These are phyloP conservation scores for Cyprinodon brontotheroides DNA, from an alignment of 2,113 vertebrate genomes.

Conservation along the genomic window DNA sequence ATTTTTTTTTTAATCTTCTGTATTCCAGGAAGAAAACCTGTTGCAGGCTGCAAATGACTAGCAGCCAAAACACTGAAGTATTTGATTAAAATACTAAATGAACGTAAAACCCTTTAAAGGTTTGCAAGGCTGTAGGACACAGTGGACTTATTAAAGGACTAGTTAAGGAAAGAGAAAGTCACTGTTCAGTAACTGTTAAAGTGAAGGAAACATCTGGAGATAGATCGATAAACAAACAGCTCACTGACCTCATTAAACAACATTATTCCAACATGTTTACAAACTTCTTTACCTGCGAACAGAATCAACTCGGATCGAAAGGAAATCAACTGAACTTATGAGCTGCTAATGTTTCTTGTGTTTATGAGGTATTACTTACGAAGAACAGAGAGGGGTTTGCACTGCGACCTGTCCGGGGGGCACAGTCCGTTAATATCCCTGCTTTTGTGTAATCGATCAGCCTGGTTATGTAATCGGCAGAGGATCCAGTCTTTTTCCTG, in stretches of 20 bases:
- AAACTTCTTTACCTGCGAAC: constrained; percentile 24
- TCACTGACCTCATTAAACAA: constrained; percentile 32
- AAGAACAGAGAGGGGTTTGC: constrained; percentile 57
- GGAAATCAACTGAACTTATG: background rate
- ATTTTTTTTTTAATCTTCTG: no score
- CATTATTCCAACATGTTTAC: constrained; percentile 11
- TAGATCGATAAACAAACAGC: background rate
- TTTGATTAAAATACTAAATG: background rate
- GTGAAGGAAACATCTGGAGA: background rate
- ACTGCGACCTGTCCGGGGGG: constrained; percentile 46
- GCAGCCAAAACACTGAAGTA: background rate
- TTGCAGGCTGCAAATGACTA: background rate
- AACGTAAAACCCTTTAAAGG: background rate
- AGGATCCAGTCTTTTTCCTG: constrained; percentile 17
- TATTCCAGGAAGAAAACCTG: background rate
- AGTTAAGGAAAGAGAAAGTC: no score
- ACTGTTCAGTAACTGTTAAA: background rate
- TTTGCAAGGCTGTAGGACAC: background rate
- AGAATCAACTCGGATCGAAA: background rate
- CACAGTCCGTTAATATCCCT: constrained; percentile 53
- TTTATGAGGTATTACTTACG: constrained; percentile 46
- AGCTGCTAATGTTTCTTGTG: background rate
- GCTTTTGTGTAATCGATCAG: constrained; percentile 35
- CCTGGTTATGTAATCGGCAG: constrained; percentile 41
- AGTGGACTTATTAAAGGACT: no score